Evolutionary conservation across 2,113 vertebrate genomes (phyloP).

Genomic region (Paradoxurus hermaphroditus): DNA sequence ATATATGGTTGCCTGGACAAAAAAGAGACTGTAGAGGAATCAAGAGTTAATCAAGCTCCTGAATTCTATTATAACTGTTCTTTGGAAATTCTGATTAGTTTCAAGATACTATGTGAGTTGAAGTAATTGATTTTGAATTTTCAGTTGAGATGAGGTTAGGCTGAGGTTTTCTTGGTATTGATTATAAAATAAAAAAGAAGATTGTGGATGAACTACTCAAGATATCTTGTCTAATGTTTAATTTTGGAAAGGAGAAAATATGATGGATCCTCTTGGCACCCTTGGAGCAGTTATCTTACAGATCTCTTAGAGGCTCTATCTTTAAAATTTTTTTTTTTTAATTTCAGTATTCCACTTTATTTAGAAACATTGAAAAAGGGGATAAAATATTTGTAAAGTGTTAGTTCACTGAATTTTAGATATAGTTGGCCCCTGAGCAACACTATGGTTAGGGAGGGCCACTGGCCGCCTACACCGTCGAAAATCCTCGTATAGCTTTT

Average conservation of each 20-base stretch:
- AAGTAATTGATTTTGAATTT: constrained; percentile 20
- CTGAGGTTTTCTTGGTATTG: background rate
- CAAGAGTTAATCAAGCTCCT: background rate
- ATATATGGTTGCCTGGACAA: background rate
- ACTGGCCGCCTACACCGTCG: background rate
- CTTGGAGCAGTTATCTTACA: background rate
- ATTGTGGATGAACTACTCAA: background rate
- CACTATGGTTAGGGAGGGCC: background rate
- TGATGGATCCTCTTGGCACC: background rate
- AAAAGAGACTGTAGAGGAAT: background rate
- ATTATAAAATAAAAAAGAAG: background rate
- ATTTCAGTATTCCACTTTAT: background rate
- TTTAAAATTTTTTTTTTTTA: background rate
- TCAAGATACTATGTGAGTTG: background rate
- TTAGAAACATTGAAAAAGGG: background rate
- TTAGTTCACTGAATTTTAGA: background rate
- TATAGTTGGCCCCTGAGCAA: background rate
- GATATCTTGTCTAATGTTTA: constrained; percentile 20
- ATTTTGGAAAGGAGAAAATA: constrained; percentile 12
- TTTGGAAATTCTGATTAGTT: constrained; percentile 37
- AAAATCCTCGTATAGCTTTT: background rate
- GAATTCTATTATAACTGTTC: constrained; percentile 13
- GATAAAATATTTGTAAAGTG: background rate
- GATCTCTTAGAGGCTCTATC: background rate
- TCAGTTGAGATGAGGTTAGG: constrained; percentile 6